Percentiles rank a stretch among this genome's conserved stretches.
Evolutionary conservation across 2,888 invertebrate species (phyloP).

Genomic region (Spisula subtruncata): DNA sequence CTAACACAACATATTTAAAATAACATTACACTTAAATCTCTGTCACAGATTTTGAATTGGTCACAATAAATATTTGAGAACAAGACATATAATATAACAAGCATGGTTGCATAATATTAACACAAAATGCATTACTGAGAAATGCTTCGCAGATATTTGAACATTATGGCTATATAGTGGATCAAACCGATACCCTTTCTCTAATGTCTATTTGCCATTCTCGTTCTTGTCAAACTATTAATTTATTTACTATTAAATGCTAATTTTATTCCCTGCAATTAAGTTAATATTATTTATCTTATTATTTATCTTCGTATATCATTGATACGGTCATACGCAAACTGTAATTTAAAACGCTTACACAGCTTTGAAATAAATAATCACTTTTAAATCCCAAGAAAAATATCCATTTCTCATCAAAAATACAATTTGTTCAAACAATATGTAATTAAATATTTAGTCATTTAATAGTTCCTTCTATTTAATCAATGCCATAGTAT

Average conservation of each 20-base stretch:
- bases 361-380: constrained; percentile 16
- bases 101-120: constrained; percentile 27
- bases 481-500: not conserved
- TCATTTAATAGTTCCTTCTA: not conserved
- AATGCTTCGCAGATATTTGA: constrained; percentile 24
- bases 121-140: constrained; percentile 25
- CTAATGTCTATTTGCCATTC: not conserved
- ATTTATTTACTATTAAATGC: too few species aligned
- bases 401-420: not conserved
- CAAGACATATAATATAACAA: constrained; percentile 35
- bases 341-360: constrained; percentile 6
- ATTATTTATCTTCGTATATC: not conserved
- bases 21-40: constrained; percentile 28
- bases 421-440: not conserved
- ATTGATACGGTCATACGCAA: too few species aligned
- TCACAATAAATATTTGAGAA: constrained; percentile 40
- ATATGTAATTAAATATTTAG: not conserved
- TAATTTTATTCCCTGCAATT: not conserved
- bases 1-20: constrained; percentile 41
- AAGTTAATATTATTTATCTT: not conserved
- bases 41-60: constrained; percentile 29
- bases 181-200: not conserved
- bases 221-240: not conserved
- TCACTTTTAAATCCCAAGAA: not conserved
- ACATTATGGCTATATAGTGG: constrained; percentile 29